phyloP scores from a whole-genome alignment of 2,797 vertebrate genomes.

The Graptemys geographica region DNA sequence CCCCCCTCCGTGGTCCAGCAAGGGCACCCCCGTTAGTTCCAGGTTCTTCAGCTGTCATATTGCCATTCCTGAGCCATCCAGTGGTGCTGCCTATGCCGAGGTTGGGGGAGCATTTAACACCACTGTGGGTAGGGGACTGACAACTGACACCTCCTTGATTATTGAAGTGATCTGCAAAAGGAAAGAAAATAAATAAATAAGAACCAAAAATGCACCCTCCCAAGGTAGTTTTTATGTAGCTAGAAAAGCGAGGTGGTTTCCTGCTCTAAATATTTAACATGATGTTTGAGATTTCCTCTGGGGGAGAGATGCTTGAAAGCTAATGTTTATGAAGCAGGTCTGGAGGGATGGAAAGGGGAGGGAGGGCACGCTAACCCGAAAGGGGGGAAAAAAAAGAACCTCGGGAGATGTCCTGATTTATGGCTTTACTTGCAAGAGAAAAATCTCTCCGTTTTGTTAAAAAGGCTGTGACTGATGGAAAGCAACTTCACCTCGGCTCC shows the following conservation, averaged over 20 bases:
- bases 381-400: slow-evolving; percentile 2
- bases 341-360: slow-evolving; percentile 69
- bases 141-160: slow-evolving; percentile 19
- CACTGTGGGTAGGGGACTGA: slow-evolving; percentile 40
- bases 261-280: slow-evolving; percentile 79
- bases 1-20: background rate
- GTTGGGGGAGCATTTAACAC: slow-evolving; percentile 39
- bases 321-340: slow-evolving; percentile 78
- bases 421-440: slow-evolving; percentile 54
- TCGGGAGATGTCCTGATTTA: slow-evolving; percentile 72
- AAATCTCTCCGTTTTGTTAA: slow-evolving; percentile 55
- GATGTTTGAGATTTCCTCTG: slow-evolving; percentile 70
- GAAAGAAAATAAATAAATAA: slow-evolving; percentile 67
- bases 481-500: slow-evolving; percentile 43
- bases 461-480: slow-evolving; percentile 55
- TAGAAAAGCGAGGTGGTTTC: slow-evolving; percentile 73
- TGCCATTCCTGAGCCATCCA: background rate
- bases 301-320: slow-evolving; percentile 71
- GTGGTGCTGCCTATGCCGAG: background rate
- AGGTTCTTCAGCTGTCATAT: background rate
- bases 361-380: slow-evolving; percentile 26
- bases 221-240: slow-evolving; percentile 74
- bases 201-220: slow-evolving; percentile 66
- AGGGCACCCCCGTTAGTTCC: background rate
- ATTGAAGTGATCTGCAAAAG: background rate